phyloP scores from a whole-genome alignment of 2,797 vertebrate genomes.

The Anomalospiza imberbis region DNA sequence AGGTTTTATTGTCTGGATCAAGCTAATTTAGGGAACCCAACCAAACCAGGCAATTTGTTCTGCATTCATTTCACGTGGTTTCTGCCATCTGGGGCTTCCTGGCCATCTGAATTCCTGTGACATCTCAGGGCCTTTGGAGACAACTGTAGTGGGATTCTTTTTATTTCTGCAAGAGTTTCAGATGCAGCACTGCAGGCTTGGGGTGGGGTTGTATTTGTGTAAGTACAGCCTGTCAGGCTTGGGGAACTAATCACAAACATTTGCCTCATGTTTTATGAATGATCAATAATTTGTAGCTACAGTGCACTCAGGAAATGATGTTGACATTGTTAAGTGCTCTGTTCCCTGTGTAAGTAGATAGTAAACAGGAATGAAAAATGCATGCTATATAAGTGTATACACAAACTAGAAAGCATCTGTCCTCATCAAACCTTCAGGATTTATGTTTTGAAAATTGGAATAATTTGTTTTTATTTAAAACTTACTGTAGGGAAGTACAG shows the following conservation, averaged over 20 bases:
- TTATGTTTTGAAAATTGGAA: neutral
- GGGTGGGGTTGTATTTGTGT: neutral
- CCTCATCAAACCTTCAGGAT: neutral
- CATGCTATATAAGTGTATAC: neutral
- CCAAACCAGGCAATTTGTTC: neutral
- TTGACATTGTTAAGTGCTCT: neutral
- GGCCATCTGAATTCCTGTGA: neutral
- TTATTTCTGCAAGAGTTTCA: neutral
- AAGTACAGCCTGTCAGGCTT: neutral
- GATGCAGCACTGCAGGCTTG: neutral
- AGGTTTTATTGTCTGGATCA: neutral
- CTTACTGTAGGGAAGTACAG: neutral
- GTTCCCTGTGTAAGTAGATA: neutral
- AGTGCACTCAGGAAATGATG: neutral
- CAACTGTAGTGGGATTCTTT: neutral
- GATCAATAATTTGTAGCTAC: neutral
- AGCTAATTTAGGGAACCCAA: neutral
- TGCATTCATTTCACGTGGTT: neutral
- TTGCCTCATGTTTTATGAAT: neutral
- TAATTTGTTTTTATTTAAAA: neutral
- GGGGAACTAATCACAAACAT: neutral
- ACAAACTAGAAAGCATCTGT: neutral
- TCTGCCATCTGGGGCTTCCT: neutral
- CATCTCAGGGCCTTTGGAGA: neutral
- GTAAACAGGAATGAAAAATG: neutral